phyloP scores from a whole-genome alignment of 92 coral and sea anemone species.

The Porites divaricata region DNA sequence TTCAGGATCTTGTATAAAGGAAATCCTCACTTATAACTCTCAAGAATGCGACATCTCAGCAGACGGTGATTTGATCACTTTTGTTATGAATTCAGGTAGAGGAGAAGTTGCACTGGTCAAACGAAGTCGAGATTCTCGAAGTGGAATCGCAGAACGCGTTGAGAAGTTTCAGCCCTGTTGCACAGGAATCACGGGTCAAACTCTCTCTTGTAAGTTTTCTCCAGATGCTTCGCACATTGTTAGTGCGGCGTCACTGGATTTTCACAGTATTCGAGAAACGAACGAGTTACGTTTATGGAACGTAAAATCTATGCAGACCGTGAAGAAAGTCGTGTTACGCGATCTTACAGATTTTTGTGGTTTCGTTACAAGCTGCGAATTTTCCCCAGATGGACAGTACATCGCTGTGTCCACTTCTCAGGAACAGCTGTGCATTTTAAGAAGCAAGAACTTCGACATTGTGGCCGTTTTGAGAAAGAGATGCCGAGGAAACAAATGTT shows the following conservation, averaged over 20 bases:
- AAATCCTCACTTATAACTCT: constrained; percentile 83
- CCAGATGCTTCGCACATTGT: constrained; percentile 78
- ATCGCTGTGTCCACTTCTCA: constrained; percentile 88
- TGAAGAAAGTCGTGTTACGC: constrained; percentile 76
- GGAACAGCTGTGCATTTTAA: constrained; percentile 84
- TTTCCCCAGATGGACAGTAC: constrained; percentile 88
- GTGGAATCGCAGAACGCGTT: constrained; percentile 77
- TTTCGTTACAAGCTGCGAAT: constrained; percentile 87
- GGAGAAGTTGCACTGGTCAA: constrained; percentile 87
- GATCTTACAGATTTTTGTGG: constrained; percentile 92
- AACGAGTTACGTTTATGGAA: constrained; percentile 91
- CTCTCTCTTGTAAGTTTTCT: constrained; percentile 85
- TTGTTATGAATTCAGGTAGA: constrained; percentile 77
- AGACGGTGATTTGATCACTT: constrained; percentile 84
- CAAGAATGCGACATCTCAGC: constrained; percentile 90
- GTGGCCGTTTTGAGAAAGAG: constrained; percentile 78
- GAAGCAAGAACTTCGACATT: constrained; percentile 78
- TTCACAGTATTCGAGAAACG: constrained; percentile 88
- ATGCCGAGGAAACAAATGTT: constrained; percentile 87
- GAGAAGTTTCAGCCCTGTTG: constrained; percentile 87
- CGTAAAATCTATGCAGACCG: constrained; percentile 82
- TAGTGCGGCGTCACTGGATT: constrained; percentile 89
- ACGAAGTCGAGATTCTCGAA: constrained; percentile 63
- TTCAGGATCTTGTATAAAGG: constrained; percentile 66
- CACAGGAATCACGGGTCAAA: constrained; percentile 88